A percentile compares a stretch with the other conserved stretches of the same genome.
Conservation (phyloP, 2,888 invertebrate genomes). For the Nemoura dubitans region DNA sequence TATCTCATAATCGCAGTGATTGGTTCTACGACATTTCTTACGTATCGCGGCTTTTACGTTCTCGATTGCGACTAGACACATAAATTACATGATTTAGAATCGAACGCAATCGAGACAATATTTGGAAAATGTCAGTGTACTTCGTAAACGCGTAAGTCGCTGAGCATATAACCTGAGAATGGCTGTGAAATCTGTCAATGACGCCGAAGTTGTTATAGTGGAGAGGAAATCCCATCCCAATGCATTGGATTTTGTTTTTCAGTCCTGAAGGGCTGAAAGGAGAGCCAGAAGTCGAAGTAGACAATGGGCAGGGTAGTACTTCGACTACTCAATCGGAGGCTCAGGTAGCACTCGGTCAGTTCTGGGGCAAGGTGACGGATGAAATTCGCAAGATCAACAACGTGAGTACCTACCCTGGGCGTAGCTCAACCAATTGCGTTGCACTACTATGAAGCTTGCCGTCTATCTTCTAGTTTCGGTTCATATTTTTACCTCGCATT, state of each 20-base stretch:
- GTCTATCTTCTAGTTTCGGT: not conserved
- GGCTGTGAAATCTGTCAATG: not conserved
- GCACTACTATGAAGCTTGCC: too few species aligned
- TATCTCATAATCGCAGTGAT: conserved; percentile 51
- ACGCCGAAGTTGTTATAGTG: not conserved
- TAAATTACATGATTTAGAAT: conserved; percentile 31
- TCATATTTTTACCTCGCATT: not conserved
- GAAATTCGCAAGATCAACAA: conserved; percentile 80
- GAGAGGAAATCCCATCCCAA: not conserved
- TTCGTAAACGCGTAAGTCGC: conserved; percentile 77
- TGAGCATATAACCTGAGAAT: not conserved
- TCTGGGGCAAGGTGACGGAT: conserved; percentile 84
- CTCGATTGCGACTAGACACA: conserved; percentile 32
- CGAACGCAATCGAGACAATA: not conserved
- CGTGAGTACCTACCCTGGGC: conserved; percentile 62
- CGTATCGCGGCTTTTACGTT: conserved; percentile 50
- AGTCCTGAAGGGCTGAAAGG: conserved; percentile 55
- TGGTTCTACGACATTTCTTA: conserved; percentile 50
- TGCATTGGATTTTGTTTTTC: not conserved
- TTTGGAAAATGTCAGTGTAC: conserved; percentile 65
- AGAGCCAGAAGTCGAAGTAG: conserved; percentile 56
- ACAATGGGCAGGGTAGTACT: conserved; percentile 46
- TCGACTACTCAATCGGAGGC: conserved; percentile 68
- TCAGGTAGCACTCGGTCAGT: conserved; percentile 75
- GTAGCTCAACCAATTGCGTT: not conserved